Base-by-base conservation (phyloP, 2,113 vertebrate species). In the Leptobrachium leishanense region DNA sequence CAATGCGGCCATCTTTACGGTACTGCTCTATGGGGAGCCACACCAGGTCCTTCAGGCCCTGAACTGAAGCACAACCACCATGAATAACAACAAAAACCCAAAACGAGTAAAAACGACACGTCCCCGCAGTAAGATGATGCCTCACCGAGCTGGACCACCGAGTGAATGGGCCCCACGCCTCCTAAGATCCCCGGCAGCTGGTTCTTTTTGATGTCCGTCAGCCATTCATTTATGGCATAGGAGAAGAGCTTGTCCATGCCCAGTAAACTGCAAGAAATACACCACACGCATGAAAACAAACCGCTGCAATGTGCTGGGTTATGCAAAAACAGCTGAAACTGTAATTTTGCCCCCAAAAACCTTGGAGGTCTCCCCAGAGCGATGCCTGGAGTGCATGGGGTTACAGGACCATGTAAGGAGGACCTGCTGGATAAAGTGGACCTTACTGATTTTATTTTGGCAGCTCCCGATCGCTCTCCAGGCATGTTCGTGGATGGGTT, bases 21-120 rank as follows among this genome's bases (percentile, higher is more conserved):
- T 99, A 99, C 86, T 99, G 97, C 85, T 99, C 97, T 67, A 99
- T 98, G 0, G 98, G 98, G 59, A 99, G 86, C 98, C 97, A 99
- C n/a, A 99, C 96, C 89, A 99, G 86, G 87, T 99, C 98, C 79
- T 94, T 94, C 75, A 98, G 93, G 84, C 98, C 98, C 87, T 99
- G 98, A 74, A 95, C 98, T 99, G 86, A 84, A 91, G 43, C 20
- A 44, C 9, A 44, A 70, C 0, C 54, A 20, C 10, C 20, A 15
- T 54, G 44, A 75, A 7, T 41, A 2, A 40, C 13, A 15, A 59
- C 20, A 43, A 4, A 72, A 40, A 6, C 20, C 10, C 50, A 54
- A n/a, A 72, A 11, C 53, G 39, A 2, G 44, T 6, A 39, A 40
- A 31, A 31, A 31, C 20, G 20, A 31, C 20, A 31, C 20, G 20